Evolutionary conservation across 2,888 invertebrate genomes (phyloP), one percentile per base, ranked within the genome.

Genomic region (Heliconius hortense): DNA sequence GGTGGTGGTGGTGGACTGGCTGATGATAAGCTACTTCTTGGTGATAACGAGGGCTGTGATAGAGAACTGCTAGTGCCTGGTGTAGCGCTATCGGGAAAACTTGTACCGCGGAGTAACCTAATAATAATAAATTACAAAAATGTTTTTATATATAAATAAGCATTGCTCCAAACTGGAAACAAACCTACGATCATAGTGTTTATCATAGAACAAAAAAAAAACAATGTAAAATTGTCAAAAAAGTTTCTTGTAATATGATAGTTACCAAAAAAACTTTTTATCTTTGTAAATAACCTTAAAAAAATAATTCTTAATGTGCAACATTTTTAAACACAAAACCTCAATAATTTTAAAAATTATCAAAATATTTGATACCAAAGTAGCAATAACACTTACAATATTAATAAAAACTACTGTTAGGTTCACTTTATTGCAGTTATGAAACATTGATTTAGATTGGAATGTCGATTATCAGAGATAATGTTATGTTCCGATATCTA

Each of bases 21-120:
- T 39, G 98, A 97, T 4, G 97, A 97, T 31, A 98, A 89, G 80
- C 97, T 97, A 86, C 98, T 98, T 79, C 97, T 95, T 0, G 98
- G 97, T 39, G 97, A 97, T 66, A 97, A 89, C 21, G 97, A 97
- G 13, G 97, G 97, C 86, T 97, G 97, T 4, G 97, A 97, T 72
- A 89, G 91, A 2, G 90, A 92, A 81, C 92, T 92, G 79, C 96
- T 96, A 7, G 97, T 97, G 26, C 96, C 96, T 53, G 96, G 96
- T 4, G 95, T 96, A 43, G 92, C 94, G 69, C 94, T 90, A n/a
- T 93, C 94, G 0, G 87, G 88, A 84, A 83, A 94, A 81, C 89
- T 91, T 0, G 89, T 81, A 4, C 94, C 93, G 73, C 96, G 92
- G 71, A 96, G 94, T 82, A 96, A 89, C 87, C 96, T 95, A 43